These are phyloP conservation scores for Indri indri DNA, from an alignment of 2,113 vertebrate species.

Conservation along the genomic window DNA sequence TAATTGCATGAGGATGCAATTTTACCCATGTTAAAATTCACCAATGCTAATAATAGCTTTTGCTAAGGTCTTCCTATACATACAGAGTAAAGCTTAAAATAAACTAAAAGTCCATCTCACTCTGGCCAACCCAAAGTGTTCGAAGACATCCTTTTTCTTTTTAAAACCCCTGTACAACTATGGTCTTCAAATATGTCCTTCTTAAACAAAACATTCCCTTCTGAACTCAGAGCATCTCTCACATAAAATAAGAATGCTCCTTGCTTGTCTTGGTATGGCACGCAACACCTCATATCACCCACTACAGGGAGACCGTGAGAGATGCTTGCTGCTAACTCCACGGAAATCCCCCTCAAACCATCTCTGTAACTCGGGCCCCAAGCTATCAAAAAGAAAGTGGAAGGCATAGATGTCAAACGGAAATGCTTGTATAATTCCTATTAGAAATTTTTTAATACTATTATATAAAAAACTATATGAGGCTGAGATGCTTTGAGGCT, in stretches of 20 bases:
- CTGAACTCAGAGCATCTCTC: background rate
- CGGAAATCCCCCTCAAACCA: background rate
- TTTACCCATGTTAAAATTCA: background rate
- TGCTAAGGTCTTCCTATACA: background rate
- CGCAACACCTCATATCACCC: no score
- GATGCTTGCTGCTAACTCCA: background rate
- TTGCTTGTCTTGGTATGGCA: background rate
- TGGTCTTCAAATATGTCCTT: background rate
- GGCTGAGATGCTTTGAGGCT: background rate
- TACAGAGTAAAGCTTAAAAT: slow-evolving; percentile 12
- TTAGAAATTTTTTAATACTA: background rate
- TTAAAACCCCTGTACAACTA: no score
- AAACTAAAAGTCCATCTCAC: background rate
- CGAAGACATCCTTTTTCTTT: background rate
- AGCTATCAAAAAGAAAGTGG: background rate
- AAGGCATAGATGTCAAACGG: background rate
- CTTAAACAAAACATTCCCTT: background rate
- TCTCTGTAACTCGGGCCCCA: background rate
- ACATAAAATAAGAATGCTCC: background rate
- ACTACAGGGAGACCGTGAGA: background rate
- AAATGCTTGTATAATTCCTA: background rate
- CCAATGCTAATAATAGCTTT: background rate
- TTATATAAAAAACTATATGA: background rate
- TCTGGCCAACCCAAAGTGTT: background rate
- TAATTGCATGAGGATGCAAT: background rate